Evolutionary conservation across 2,888 invertebrate genomes (phyloP), one percentile per base, ranked within the genome.

Genomic region (Periphyllus acericola): DNA sequence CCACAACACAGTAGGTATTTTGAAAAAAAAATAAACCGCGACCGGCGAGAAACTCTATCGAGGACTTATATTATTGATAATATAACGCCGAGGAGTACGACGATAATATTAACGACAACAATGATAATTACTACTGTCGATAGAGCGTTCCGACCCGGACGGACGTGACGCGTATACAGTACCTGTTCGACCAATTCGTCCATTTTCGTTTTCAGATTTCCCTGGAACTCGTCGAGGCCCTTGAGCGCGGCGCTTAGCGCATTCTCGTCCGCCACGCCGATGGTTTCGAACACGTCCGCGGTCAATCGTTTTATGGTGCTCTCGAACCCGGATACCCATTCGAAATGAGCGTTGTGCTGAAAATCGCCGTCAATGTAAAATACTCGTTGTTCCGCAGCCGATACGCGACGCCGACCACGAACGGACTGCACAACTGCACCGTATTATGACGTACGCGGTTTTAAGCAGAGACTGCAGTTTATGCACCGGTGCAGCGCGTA

Each of bases 301-400:
- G 76, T 8, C 40, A 84, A 34, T 32, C 25, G 14, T 46, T 68
- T 68, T 2, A 84, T 66, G 8, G 25, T 46, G 6, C 68, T 68
- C 29, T 84, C 84, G 55, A 17, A 76, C 21, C 40, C 84, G 46
- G 40, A 8, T 3, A 84, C 84, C 84, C 84, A 84, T 84, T 84
- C 84, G n/a, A 84, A 84, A 52, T 84, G 76, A 5, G 32, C 19
- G 40, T 84, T 66, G 17, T 84, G 75, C 84, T 84, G 46, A 34
- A 84, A 84, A 79, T 36, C 29, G n/a, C n/a, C 29, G 68, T 68
- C 68, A 11, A 68, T 21, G 21, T 60, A 6, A 52, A 1, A 52
- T 46, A 46, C 8, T 52, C 14, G 52, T 11, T 6, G 21, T 60
- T 60, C 21, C 68, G 68, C 14, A 5, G 68, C 3, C 1, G 17